Evolutionary conservation across 2,797 vertebrate species (phyloP).

Genomic region (Chromobotia macracanthus): DNA sequence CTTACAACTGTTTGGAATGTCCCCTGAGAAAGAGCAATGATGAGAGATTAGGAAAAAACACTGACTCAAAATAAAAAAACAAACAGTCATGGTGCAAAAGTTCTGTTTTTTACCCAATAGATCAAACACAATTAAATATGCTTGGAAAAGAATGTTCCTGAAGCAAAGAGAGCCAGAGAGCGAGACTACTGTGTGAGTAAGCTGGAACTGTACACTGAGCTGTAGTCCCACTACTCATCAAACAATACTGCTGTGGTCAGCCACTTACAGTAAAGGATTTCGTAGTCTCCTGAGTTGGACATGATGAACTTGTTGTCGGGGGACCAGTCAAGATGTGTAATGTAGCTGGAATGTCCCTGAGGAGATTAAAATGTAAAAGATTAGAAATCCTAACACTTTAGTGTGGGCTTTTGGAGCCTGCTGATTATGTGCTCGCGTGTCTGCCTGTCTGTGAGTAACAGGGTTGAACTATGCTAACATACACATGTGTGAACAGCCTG

Average conservation of each 20-base stretch:
- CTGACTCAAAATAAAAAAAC: conserved; percentile 26
- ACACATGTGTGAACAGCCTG: conserved; percentile 23
- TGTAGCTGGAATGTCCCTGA: conserved; percentile 99
- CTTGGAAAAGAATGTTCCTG: neutral
- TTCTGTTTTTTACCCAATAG: neutral
- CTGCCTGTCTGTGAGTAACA: conserved; percentile 43
- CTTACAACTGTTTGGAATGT: conserved; percentile 92
- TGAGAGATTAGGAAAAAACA: neutral
- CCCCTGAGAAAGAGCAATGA: conserved; percentile 77
- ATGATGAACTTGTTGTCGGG: conserved; percentile 97
- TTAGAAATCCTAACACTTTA: neutral
- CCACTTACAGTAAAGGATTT: conserved; percentile 98
- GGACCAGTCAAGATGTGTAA: conserved; percentile 99
- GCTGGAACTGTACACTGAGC: neutral
- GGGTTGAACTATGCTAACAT: conserved; percentile 11
- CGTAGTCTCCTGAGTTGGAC: conserved; percentile 99
- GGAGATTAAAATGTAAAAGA: conserved; percentile 4
- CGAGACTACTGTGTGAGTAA: neutral
- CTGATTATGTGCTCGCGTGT: neutral
- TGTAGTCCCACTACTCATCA: conserved; percentile 8
- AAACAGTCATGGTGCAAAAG: neutral
- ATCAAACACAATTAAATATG: neutral
- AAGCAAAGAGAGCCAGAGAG: neutral
- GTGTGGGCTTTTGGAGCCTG: no score
- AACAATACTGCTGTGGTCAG: no score